Conservation (phyloP, 2,888 invertebrate species). For the Phrixothrix hirtus region DNA sequence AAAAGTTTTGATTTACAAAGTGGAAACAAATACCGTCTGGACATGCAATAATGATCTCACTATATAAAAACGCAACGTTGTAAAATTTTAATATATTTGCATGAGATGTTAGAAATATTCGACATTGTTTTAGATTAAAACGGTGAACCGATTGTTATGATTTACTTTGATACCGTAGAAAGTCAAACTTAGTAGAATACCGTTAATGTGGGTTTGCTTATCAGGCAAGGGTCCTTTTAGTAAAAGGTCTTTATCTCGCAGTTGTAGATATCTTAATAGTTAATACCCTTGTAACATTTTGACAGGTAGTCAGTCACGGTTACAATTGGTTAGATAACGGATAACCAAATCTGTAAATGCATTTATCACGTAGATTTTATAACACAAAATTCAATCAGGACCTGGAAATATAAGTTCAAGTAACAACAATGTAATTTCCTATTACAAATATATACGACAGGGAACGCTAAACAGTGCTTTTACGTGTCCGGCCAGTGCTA, state of each 20-base stretch:
- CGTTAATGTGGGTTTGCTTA: neutral
- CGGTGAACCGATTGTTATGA: no score
- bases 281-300: neutral
- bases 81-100: no score
- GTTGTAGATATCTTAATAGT: neutral
- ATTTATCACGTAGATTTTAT: neutral
- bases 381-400: slow-evolving; percentile 4
- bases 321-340: no score
- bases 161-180: no score
- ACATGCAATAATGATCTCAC: no score
- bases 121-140: no score
- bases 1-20: no score
- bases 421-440: slow-evolving; percentile 45
- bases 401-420: slow-evolving; percentile 19
- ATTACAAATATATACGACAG: slow-evolving; percentile 46
- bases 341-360: no score
- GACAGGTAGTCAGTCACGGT: neutral
- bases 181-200: neutral
- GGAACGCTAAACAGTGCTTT: slow-evolving; percentile 43
- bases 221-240: neutral
- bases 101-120: no score
- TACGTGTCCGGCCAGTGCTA: slow-evolving; percentile 46
- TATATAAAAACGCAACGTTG: no score
- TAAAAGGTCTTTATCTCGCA: neutral
- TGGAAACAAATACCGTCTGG: no score